A percentile compares a stretch with the other conserved stretches of the same genome.
Conservation (phyloP, 2,113 vertebrate genomes). For the Triplophysa siluroides region DNA sequence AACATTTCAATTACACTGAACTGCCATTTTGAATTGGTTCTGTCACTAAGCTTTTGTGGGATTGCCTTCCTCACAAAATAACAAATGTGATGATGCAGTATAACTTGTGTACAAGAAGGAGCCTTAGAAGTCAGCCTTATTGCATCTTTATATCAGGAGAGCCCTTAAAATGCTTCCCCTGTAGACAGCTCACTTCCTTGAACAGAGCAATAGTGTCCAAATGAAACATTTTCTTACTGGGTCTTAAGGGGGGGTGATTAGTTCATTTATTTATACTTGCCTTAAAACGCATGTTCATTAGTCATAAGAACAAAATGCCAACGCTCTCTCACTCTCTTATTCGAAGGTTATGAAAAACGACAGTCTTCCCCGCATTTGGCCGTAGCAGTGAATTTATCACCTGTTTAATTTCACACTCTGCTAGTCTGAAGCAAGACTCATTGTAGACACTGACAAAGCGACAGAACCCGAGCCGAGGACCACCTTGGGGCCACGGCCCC, state of each 20-base stretch:
- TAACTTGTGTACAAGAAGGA: too few relatives aligned
- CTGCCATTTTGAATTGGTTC: too few relatives aligned
- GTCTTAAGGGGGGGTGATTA: constrained; percentile 61
- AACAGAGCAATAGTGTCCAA: background rate
- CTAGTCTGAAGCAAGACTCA: constrained; percentile 64
- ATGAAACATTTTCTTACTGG: constrained; percentile 52
- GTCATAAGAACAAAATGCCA: constrained; percentile 72
- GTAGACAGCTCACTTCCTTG: too few relatives aligned
- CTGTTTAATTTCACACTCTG: constrained; percentile 83
- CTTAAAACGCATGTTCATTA: constrained; percentile 73
- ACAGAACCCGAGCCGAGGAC: constrained; percentile 62
- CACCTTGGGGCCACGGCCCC: constrained; percentile 55
- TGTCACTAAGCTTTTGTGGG: too few relatives aligned
- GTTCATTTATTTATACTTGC: constrained; percentile 61
- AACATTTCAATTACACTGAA: too few relatives aligned
- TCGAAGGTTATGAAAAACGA: constrained; percentile 79
- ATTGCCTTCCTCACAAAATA: too few relatives aligned
- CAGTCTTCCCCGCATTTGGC: constrained; percentile 63
- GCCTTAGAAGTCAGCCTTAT: too few relatives aligned
- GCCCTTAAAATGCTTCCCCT: too few relatives aligned
- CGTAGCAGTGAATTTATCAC: constrained; percentile 72
- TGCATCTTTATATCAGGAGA: too few relatives aligned
- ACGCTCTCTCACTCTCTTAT: constrained; percentile 71
- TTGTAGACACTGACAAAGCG: constrained; percentile 72
- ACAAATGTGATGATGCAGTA: too few relatives aligned